Conservation (phyloP, 2,113 vertebrate genomes). For the Cervus canadensis region DNA sequence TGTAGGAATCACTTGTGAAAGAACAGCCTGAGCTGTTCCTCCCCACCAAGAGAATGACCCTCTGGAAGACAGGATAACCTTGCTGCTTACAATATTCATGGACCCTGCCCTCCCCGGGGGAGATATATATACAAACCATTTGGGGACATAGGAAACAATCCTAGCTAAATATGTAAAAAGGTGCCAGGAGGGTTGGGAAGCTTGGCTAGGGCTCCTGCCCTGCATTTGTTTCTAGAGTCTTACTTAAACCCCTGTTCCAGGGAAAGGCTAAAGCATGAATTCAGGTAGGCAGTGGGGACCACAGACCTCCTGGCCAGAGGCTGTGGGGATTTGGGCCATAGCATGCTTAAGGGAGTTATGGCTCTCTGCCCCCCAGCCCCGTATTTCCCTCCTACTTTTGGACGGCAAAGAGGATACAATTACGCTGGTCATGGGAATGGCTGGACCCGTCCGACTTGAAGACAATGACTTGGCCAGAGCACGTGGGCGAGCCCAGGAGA, state of each 20-base stretch:
- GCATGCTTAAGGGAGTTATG: background rate
- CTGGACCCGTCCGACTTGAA: background rate
- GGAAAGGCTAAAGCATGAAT: background rate
- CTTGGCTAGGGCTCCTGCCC: background rate
- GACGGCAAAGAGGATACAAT: conserved; percentile 53
- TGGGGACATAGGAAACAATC: background rate
- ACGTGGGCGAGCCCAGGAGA: conserved; percentile 71
- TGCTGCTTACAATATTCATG: background rate
- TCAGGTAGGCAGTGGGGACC: background rate
- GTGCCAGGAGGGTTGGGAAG: background rate
- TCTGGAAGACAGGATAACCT: too few species aligned
- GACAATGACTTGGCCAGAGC: conserved; percentile 77
- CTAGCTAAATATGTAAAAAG: background rate
- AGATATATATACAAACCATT: background rate
- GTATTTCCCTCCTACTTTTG: conserved; percentile 13
- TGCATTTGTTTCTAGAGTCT: background rate
- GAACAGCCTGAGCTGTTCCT: background rate
- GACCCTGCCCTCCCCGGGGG: background rate
- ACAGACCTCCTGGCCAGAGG: background rate
- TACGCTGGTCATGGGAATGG: conserved; percentile 74
- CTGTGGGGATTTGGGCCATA: background rate
- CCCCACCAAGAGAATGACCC: background rate
- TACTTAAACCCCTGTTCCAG: background rate
- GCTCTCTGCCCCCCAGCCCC: background rate
- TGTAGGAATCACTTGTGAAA: background rate